These are phyloP conservation scores for Homarus americanus DNA, from an alignment of 1,140 invertebrate genomes.

Conservation along the genomic window DNA sequence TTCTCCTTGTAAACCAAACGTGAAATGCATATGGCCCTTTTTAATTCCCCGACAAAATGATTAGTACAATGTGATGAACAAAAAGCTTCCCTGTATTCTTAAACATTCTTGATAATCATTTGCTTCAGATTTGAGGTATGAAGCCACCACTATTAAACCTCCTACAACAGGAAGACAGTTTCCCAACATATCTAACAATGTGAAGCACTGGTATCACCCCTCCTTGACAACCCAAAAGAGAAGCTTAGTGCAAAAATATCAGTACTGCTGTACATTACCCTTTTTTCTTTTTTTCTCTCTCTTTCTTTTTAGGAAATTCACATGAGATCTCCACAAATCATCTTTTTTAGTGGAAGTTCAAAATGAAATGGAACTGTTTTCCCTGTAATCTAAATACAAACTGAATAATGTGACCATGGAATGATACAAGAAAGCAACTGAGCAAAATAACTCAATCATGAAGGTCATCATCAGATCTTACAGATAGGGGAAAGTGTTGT, in stretches of 20 bases:
- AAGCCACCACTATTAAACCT: conserved; percentile 6
- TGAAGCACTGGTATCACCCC: not conserved
- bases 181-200: not conserved
- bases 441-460: not conserved
- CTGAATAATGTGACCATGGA: not conserved
- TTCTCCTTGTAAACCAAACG: no score
- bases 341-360: not conserved
- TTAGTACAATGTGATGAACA: no score
- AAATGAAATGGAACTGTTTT: not conserved
- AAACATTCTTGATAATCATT: no score
- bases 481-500: no score
- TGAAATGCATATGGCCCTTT: no score
- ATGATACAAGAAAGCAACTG: not conserved
- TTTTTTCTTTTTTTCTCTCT: no score
- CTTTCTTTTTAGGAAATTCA: no score
- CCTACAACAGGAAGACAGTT: conserved; percentile 41
- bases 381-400: not conserved
- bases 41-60: no score
- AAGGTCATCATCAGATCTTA: no score
- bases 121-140: not conserved
- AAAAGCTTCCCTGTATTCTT: no score
- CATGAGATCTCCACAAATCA: not conserved
- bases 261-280: not conserved
- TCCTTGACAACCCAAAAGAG: not conserved
- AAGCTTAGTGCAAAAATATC: not conserved